Base-by-base conservation (phyloP, 1,140 invertebrate genomes). In the Bombus waltoni region DNA sequence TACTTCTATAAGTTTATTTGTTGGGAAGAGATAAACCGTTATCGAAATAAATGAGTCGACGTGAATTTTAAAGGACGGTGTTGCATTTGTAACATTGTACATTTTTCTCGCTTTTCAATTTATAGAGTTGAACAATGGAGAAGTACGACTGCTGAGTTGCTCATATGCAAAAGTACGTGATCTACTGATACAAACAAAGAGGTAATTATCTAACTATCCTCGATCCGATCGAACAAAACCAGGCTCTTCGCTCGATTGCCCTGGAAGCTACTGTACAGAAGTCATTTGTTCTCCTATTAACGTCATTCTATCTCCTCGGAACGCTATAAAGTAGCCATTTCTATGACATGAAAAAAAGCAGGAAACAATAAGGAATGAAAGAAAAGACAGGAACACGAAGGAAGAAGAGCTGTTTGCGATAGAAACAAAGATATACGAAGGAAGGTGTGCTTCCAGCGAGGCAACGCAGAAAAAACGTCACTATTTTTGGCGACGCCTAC, bases 401-500 rank as follows among this genome's bases (percentile, higher is more conserved):
- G 25, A 59, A 11, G 25, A 59, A 59, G 25, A 62, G 1, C 10
- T 22, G 47, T 53, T 53, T 22, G 47, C 18, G 5, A 18, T 18
- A 47, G 15, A 47, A 47, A 47, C 5, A 18, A 47, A 47, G 47
- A 18, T 18, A 4, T 11, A 59, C 25, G 28, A 59, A 59, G 10
- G 57, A 59, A 59, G 57, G 2, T 28, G 10, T 11, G 28, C 25
- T 59, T 25, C 0, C 57, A 59, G 9, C 22, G 8, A 22, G 18
- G 15, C 18, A 25, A 59, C 57, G 57, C 47, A 22, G 6, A 18
- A 22, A 53, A 59, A 25, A 59, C 57, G 25, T 66, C 35, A 47
- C 62, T n/a, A 76, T 87, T 87, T 76, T 82, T 4, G 73, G 47
- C 47, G 65, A 83, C 47, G 76, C 65, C 44, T 66, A 3, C 47